phyloP scores from a whole-genome alignment of 2,888 invertebrate genomes.

The Drosophila nr. perissopoda region DNA sequence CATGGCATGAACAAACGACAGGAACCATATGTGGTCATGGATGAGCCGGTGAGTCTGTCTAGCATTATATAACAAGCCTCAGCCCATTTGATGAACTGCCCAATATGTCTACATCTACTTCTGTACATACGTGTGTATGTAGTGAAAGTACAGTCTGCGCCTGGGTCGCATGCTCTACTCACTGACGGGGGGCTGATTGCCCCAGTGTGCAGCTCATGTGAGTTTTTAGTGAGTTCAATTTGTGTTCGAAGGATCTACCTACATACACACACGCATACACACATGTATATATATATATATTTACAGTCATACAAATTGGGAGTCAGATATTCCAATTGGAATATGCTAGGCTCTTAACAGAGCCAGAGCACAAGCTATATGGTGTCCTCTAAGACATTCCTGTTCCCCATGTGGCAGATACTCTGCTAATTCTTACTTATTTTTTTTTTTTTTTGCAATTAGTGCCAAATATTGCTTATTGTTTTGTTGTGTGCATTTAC shows the following conservation, averaged over 20 bases:
- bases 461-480: neutral
- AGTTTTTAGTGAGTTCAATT: too few species aligned
- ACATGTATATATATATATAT: neutral
- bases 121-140: conserved; percentile 38
- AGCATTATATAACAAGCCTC: conserved; percentile 56
- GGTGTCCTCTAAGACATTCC: too few species aligned
- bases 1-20: conserved; percentile 46
- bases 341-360: neutral
- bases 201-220: neutral
- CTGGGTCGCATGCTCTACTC: conserved; percentile 32
- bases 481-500: conserved; percentile 8
- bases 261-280: neutral
- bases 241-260: conserved; percentile 12
- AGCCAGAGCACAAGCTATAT: neutral
- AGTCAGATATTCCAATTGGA: conserved; percentile 37
- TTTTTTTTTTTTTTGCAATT: neutral
- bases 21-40: conserved; percentile 75
- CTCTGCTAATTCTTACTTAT: neutral
- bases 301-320: neutral
- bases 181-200: neutral
- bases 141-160: conserved; percentile 76
- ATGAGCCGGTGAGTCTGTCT: conserved; percentile 83
- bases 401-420: too few species aligned
- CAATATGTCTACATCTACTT: conserved; percentile 25
- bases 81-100: conserved; percentile 13